A percentile compares a stretch with the other conserved stretches of the same genome.
Evolutionary conservation across 2,113 vertebrate genomes (phyloP).

Genomic region (Toxotes jaculatrix): DNA sequence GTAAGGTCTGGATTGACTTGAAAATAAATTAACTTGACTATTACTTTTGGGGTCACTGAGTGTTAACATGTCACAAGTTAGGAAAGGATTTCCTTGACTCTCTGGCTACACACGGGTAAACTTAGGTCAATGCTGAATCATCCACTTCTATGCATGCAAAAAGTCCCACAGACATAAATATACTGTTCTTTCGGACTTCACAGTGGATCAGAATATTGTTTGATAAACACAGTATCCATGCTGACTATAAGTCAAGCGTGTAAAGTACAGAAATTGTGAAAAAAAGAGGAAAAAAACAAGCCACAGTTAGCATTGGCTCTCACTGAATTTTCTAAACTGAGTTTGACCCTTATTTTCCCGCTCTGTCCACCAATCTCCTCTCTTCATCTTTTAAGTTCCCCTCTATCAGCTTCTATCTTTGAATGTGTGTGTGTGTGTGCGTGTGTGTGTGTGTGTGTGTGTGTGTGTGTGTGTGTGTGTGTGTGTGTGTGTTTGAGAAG

Average conservation of each 20-base stretch:
- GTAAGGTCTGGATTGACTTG: slow-evolving; percentile 37
- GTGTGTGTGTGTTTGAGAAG: slow-evolving; percentile 16
- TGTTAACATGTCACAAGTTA: slow-evolving; percentile 59
- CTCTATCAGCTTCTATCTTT: slow-evolving; percentile 46
- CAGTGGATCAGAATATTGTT: slow-evolving; percentile 62
- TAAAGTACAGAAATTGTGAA: slow-evolving; percentile 47
- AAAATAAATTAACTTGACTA: slow-evolving; percentile 39
- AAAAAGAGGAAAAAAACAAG: slow-evolving; percentile 54
- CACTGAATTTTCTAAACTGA: slow-evolving; percentile 56
- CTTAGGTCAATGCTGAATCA: slow-evolving; percentile 64
- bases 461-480: slow-evolving; percentile 25
- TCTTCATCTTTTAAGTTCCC: slow-evolving; percentile 53
- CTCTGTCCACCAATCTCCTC: slow-evolving; percentile 38
- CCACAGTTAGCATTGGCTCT: slow-evolving; percentile 66
- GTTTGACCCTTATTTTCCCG: slow-evolving; percentile 58
- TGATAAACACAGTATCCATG: slow-evolving; percentile 69
- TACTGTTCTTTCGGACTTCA: slow-evolving; percentile 44
- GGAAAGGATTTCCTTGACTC: slow-evolving; percentile 36
- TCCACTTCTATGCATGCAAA: slow-evolving; percentile 48
- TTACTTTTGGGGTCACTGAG: slow-evolving; percentile 51
- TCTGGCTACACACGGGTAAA: slow-evolving; percentile 47
- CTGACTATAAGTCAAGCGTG: slow-evolving; percentile 65
- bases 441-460: slow-evolving; percentile 23
- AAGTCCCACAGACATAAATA: slow-evolving; percentile 64
- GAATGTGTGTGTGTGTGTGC: slow-evolving; percentile 23